Evolutionary conservation across 2,113 vertebrate genomes (phyloP).

Genomic region (Ginglymostoma cirratum): DNA sequence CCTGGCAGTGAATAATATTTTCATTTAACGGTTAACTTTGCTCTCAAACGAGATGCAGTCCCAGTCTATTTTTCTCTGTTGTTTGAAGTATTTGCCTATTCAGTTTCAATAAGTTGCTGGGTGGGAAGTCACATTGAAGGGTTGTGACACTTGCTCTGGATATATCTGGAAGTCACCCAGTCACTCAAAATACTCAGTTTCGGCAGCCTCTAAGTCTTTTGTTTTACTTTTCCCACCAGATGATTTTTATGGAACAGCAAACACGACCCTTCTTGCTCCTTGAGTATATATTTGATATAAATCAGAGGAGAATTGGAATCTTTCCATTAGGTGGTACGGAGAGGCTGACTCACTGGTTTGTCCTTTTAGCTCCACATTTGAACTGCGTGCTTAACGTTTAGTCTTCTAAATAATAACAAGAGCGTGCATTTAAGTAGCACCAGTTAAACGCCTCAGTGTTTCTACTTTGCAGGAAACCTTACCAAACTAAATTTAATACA

Average conservation of each 20-base stretch:
- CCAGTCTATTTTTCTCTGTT: not conserved
- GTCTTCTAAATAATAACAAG: not conserved
- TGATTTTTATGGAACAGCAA: slow-evolving; percentile 24
- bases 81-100: slow-evolving; percentile 21
- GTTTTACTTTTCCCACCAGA: slow-evolving; percentile 34
- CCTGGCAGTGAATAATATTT: not conserved
- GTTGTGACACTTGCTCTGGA: slow-evolving; percentile 30
- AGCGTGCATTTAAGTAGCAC: not conserved
- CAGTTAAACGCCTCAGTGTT: not conserved
- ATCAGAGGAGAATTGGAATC: not conserved
- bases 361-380: not conserved
- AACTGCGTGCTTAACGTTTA: not conserved
- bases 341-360: not conserved
- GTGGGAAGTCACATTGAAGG: not conserved
- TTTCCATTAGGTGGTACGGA: not conserved
- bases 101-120: not conserved
- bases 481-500: not conserved
- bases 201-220: not conserved
- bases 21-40: not conserved
- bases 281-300: not conserved
- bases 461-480: not conserved
- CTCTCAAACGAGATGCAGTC: not conserved
- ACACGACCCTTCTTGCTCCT: not conserved
- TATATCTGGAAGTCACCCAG: slow-evolving; percentile 16
- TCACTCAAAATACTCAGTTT: slow-evolving; percentile 33